Percentiles rank a stretch among this genome's conserved stretches.
Evolutionary conservation across 2,888 invertebrate species (phyloP).

Genomic region (Oegoconia quadripuncta): DNA sequence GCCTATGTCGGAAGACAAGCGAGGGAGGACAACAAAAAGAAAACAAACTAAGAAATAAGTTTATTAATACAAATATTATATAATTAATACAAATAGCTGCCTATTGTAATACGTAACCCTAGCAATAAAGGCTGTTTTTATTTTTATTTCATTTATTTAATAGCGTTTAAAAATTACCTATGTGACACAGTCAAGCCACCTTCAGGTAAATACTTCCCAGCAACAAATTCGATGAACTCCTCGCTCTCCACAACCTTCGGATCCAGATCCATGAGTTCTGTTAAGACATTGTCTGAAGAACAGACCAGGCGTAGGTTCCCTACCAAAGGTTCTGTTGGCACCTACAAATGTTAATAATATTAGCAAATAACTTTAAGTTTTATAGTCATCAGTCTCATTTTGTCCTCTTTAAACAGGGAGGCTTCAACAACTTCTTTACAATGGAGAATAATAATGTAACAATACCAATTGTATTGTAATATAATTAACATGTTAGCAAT

Average conservation of each 20-base stretch:
- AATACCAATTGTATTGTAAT: no score
- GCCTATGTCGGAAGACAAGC: no score
- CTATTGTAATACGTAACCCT: no score
- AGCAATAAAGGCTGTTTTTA: no score
- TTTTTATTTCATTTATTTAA: no score
- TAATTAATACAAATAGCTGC: no score
- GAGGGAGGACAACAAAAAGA: no score
- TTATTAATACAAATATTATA: no score
- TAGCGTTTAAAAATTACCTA: slow-evolving; percentile 36
- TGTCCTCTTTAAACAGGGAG: no score
- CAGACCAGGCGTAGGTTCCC: slow-evolving; percentile 75
- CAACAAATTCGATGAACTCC: slow-evolving; percentile 78
- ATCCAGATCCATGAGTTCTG: slow-evolving; percentile 68
- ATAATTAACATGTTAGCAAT: no score
- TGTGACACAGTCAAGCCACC: slow-evolving; percentile 78
- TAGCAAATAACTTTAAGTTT: neutral
- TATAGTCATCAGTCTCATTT: neutral
- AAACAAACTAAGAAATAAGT: no score
- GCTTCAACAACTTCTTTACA: neutral
- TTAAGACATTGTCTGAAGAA: slow-evolving; percentile 73
- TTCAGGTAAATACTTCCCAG: slow-evolving; percentile 77
- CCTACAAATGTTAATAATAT: slow-evolving; percentile 32
- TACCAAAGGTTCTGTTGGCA: slow-evolving; percentile 58
- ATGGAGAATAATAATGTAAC: neutral
- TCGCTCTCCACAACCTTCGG: slow-evolving; percentile 62